Evolutionary conservation across 2,797 vertebrate genomes (phyloP), one percentile per base, ranked within the genome.

Genomic region (Pseudochromis fuscus): DNA sequence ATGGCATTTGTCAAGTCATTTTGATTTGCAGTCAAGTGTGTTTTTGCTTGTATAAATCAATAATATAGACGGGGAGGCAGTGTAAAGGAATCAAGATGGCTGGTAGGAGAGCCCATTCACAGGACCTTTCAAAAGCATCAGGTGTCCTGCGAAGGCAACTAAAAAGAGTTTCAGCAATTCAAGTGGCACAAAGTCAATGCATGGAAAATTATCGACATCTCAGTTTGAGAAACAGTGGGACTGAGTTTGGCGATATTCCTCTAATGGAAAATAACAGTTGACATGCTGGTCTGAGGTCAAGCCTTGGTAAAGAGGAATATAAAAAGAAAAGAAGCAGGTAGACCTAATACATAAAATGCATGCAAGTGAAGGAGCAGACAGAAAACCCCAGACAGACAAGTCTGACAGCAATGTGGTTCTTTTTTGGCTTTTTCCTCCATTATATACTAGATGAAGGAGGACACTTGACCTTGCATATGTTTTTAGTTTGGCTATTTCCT

Each of bases 391-490:
- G 46, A 67, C 48, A 33, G 42, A 62, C 63, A 48, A 30, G n/a
- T 72, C 27, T 58, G 24, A 59, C 52, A 59, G 25, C 31, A 67
- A 45, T 10, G 58, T 44, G 55, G 8, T 19, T 70, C 38, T 51
- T 46, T 63, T 35, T 58, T 64, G 45, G 40, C 38, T 67, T 52
- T 45, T 67, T 64, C 62, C 48, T 77, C 65, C 56, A 57, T 78
- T 69, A 83, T 71, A 78, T 78, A 25, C 59, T 18, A 75, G 65
- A 85, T 87, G 79, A 89, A 83, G 81, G 69, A 69, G 58, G 56
- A 63, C 69, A 88, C 76, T 89, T 91, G 87, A 91, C 85, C 89
- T 88, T 87, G 76, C 87, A 90, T 85, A 76, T 93, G 91, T 86
- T 90, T 92, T 87, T 69, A 66, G 75, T 92, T 91, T 84, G 75